Evolutionary conservation across 2,888 invertebrate genomes (phyloP).

Genomic region (Bugulina stolonifera): DNA sequence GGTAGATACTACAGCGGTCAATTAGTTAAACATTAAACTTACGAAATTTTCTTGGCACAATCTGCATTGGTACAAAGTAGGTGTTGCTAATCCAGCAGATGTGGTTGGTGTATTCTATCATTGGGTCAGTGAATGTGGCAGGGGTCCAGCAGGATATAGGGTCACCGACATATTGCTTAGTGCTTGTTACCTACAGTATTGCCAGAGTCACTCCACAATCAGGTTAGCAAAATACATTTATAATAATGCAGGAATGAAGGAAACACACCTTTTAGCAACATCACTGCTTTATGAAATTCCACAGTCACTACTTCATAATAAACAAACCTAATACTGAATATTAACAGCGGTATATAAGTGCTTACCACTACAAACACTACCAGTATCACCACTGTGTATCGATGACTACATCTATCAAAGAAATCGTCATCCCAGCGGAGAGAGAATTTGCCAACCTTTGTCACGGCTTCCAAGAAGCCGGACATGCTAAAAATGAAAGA

Average conservation of each 20-base stretch:
- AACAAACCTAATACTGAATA: no score
- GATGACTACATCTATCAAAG: constrained; percentile 50
- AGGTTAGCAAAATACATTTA: no score
- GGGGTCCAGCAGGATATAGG: constrained; percentile 53
- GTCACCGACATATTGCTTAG: constrained; percentile 52
- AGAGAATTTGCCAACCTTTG: constrained; percentile 49
- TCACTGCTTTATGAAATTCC: no score
- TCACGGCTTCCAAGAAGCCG: constrained; percentile 36
- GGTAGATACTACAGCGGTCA: no score
- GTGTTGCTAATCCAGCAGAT: constrained; percentile 58
- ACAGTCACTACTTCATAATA: no score
- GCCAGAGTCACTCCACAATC: no score
- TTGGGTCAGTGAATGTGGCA: constrained; percentile 55
- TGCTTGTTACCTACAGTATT: constrained; percentile 34
- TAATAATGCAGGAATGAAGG: no score
- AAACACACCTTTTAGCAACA: no score
- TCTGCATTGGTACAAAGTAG: constrained; percentile 46
- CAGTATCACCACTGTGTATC: constrained; percentile 50
- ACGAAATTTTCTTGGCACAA: constrained; percentile 5
- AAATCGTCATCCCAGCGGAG: constrained; percentile 52
- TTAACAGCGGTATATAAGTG: no score
- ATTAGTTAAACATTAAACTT: no score
- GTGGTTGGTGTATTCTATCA: constrained; percentile 57
- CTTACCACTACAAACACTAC: constrained; percentile 49
- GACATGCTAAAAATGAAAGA: constrained; percentile 19